Evolutionary conservation across 2,113 vertebrate genomes (phyloP), one percentile per base, ranked within the genome.

Genomic region (Osmerus eperlanus): DNA sequence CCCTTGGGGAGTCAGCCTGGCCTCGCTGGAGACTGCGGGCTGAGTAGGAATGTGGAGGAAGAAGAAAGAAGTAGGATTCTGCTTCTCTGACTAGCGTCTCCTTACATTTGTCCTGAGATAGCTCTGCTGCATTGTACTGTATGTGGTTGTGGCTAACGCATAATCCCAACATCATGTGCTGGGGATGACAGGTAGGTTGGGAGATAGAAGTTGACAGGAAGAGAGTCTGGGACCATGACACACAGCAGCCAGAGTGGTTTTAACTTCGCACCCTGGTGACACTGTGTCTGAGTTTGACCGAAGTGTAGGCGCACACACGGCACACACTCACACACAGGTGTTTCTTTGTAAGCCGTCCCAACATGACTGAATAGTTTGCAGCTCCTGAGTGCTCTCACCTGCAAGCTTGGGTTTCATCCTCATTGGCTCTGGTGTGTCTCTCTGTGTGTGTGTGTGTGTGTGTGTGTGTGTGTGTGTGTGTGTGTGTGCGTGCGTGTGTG

Each of bases 321-420:
- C 65, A 67, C 41, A 52, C 18, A 7, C 62, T 67, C 58, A 21
- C 63, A 21, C 28, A 75, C 88, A 92, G 84, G 74, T 81, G 78
- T 61, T 82, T 83, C 85, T 89, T 91, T 91, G 90, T 91, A 74
- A 16, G 28, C 63, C 1, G 29, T 68, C 63, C 75, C 70, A 64
- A 78, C 76, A 19, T 87, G 88, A 90, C 81, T 75, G 69, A 78
- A 86, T 83, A 83, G 74, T 82, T 86, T 86, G 76, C 69, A 11
- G 73, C 78, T 71, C 72, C 78, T 87, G 81, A 89, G 85, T 86
- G 80, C 72, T 61, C 53, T 84, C 76, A 81, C 85, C 84, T 91
- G 77, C 80, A 64, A 75, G 86, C 75, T 91, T 73, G 81, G 70
- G 87, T 90, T 91, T 88, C 89, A 0, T 74, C 78, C 72, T 68